These are phyloP conservation scores for Malacoraja senta DNA, from an alignment of 2,797 vertebrate species.

Conservation along the genomic window DNA sequence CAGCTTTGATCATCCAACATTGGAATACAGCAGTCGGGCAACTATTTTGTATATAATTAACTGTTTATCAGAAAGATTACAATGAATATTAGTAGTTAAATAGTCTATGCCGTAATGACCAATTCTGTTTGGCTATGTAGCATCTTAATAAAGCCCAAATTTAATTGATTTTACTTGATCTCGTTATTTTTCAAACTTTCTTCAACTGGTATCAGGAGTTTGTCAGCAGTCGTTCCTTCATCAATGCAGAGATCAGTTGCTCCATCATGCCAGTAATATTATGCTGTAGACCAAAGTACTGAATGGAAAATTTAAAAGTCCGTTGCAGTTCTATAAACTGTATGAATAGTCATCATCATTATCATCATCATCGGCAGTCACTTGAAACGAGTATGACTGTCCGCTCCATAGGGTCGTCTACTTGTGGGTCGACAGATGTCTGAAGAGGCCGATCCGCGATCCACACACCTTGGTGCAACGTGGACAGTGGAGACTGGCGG, in stretches of 20 bases:
- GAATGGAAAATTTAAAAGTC: too few relatives aligned
- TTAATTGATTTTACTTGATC: slow-evolving; percentile 54
- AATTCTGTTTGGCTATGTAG: slow-evolving; percentile 93
- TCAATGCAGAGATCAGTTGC: not conserved
- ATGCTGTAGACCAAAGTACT: not conserved
- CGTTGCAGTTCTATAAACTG: not conserved
- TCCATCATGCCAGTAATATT: not conserved
- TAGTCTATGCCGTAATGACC: slow-evolving; percentile 83
- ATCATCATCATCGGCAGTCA: too few relatives aligned
- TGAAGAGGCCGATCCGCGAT: too few relatives aligned
- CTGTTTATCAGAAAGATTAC: slow-evolving; percentile 59
- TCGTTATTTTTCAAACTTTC: slow-evolving; percentile 56
- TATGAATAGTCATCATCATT: too few relatives aligned
- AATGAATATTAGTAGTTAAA: slow-evolving; percentile 68
- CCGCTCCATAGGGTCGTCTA: too few relatives aligned
- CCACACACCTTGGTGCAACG: too few relatives aligned
- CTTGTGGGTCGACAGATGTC: too few relatives aligned
- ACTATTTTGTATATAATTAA: slow-evolving; percentile 74
- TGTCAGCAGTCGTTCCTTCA: not conserved
- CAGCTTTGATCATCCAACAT: slow-evolving; percentile 51
- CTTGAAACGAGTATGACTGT: too few relatives aligned
- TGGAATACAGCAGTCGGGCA: slow-evolving; percentile 61
- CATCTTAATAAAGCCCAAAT: slow-evolving; percentile 85
- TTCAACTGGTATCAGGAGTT: not conserved
- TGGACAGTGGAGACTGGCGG: too few relatives aligned